phyloP scores from a whole-genome alignment of 2,888 invertebrate genomes.

The Agriotes lineatus region DNA sequence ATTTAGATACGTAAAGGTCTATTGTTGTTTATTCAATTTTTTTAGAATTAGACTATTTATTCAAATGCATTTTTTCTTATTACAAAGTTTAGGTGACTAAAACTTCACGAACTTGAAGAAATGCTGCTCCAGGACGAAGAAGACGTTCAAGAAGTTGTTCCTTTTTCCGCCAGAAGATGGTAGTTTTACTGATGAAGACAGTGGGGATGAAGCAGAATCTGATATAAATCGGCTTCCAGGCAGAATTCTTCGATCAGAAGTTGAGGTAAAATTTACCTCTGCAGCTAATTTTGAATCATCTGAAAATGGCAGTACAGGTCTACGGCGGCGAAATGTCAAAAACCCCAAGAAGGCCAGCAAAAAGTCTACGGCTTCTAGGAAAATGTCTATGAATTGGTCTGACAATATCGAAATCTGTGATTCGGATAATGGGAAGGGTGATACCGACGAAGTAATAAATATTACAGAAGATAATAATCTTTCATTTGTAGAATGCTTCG shows the following conservation, averaged over 20 bases:
- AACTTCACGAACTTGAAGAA: neutral
- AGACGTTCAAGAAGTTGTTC: neutral
- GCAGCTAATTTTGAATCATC: neutral
- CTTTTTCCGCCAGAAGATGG: neutral
- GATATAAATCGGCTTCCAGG: neutral
- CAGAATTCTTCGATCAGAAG: neutral
- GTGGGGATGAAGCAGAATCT: neutral
- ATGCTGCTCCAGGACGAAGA: neutral
- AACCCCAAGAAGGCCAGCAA: neutral
- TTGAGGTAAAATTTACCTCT: neutral
- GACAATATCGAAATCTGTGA: neutral
- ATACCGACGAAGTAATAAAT: neutral
- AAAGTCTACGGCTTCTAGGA: neutral
- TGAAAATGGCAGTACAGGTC: neutral
- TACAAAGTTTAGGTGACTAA: neutral
- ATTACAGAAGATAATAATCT: neutral
- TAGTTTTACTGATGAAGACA: neutral
- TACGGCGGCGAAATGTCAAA: too few relatives aligned
- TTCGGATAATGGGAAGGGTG: neutral
- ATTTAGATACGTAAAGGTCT: neutral
- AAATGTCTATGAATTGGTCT: neutral
- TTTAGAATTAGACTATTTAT: neutral
- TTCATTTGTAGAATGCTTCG: constrained; percentile 11
- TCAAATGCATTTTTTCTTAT: neutral
- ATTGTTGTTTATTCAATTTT: neutral